Conservation (phyloP, 2,888 invertebrate species). For the Agrochola lota region DNA sequence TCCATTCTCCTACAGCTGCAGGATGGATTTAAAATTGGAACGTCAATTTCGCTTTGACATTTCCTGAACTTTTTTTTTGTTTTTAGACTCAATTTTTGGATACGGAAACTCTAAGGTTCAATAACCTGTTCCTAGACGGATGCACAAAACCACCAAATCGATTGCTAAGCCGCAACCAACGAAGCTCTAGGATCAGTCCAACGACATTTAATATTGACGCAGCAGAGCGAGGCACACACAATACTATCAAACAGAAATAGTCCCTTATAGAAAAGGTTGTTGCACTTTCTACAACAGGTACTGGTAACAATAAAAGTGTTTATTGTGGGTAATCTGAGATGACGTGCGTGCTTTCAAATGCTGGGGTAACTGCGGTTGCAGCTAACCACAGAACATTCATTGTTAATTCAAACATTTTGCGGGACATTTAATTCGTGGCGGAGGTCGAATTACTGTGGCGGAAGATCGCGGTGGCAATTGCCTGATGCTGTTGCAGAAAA, state of each 20-base stretch:
- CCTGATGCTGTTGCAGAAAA: slow-evolving; percentile 14
- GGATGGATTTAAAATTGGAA: slow-evolving; percentile 29
- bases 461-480: slow-evolving; percentile 27
- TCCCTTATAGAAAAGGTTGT: slow-evolving; percentile 61
- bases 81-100: not conserved
- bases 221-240: slow-evolving; percentile 59
- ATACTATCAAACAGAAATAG: slow-evolving; percentile 59
- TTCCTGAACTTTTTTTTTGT: not conserved
- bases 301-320: slow-evolving; percentile 69
- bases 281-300: slow-evolving; percentile 69
- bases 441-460: slow-evolving; percentile 48
- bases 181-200: slow-evolving; percentile 29
- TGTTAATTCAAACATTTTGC: slow-evolving; percentile 59
- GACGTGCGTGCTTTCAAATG: slow-evolving; percentile 67
- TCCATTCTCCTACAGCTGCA: not conserved
- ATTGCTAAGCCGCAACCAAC: slow-evolving; percentile 50
- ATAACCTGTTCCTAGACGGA: not conserved
- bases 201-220: slow-evolving; percentile 56
- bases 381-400: slow-evolving; percentile 63
- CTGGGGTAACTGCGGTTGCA: slow-evolving; percentile 57
- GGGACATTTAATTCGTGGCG: slow-evolving; percentile 58
- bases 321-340: slow-evolving; percentile 66
- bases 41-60: slow-evolving; percentile 4
- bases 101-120: slow-evolving; percentile 8
- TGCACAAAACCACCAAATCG: slow-evolving; percentile 26